A percentile compares a stretch with the other conserved stretches of the same genome.
Evolutionary conservation across 2,888 invertebrate species (phyloP).

Genomic region (Anorthoa munda): DNA sequence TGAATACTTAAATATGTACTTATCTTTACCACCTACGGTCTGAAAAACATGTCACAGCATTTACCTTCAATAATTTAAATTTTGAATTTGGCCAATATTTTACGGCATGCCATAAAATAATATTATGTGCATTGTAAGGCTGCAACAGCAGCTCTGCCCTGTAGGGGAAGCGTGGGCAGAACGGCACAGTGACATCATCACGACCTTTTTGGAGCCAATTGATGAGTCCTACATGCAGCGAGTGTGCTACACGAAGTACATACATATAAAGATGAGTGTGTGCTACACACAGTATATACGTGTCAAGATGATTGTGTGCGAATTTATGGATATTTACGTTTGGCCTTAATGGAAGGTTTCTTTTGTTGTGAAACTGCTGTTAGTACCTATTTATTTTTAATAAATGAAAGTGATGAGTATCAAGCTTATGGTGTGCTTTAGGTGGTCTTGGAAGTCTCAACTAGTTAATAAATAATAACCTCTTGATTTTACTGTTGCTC

Average conservation of each 20-base stretch:
- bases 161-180: constrained; percentile 43
- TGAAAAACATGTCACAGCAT: constrained; percentile 4
- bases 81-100: constrained; percentile 41
- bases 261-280: constrained; percentile 17
- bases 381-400: not conserved
- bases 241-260: constrained; percentile 35
- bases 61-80: constrained; percentile 37
- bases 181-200: constrained; percentile 49
- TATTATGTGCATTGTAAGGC: constrained; percentile 47
- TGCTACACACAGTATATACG: constrained; percentile 25
- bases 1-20: not conserved
- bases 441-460: not conserved
- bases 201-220: constrained; percentile 56
- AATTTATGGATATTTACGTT: constrained; percentile 48
- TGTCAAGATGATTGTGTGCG: constrained; percentile 39
- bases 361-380: constrained; percentile 26
- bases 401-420: not conserved
- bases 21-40: constrained; percentile 24
- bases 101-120: constrained; percentile 55
- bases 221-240: constrained; percentile 51
- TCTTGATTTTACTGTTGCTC: not conserved
- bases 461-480: not conserved
- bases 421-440: not conserved
- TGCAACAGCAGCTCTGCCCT: constrained; percentile 42
- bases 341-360: constrained; percentile 31